Evolutionary conservation across 2,888 invertebrate species (phyloP).

Genomic region (Melanostoma mellinum): DNA sequence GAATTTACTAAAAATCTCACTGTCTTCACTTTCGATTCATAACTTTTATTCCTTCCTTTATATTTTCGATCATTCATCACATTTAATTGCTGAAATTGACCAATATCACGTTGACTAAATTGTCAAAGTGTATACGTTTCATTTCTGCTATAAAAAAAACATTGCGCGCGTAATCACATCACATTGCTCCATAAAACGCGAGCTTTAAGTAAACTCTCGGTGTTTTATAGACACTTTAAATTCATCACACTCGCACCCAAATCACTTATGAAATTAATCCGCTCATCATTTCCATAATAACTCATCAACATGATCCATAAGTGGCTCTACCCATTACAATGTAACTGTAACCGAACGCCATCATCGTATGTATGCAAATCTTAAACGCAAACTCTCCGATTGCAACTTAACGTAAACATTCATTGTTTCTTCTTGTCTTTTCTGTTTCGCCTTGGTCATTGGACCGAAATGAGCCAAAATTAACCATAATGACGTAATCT

Average conservation of each 20-base stretch:
- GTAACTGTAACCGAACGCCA: constrained; percentile 11
- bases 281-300: constrained; percentile 22
- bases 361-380: constrained; percentile 16
- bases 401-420: neutral
- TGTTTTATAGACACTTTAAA: constrained; percentile 16
- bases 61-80: neutral
- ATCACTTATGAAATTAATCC: constrained; percentile 1
- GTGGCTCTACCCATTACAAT: constrained; percentile 32
- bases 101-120: constrained; percentile 10
- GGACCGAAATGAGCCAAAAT: constrained; percentile 39
- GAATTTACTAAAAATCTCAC: no score
- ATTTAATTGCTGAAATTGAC: constrained; percentile 5
- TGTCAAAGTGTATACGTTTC: constrained; percentile 12
- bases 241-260: constrained; percentile 26
- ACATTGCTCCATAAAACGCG: neutral
- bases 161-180: constrained; percentile 11
- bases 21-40: no score
- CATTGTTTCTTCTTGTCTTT: no score
- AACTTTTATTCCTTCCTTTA: no score
- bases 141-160: neutral
- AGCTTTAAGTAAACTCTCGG: neutral
- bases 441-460: constrained; percentile 35
- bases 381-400: constrained; percentile 6
- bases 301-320: constrained; percentile 29
- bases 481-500: constrained; percentile 42